Evolutionary conservation across 2,888 invertebrate genomes (phyloP).

Genomic region (Agonum fuliginosum): DNA sequence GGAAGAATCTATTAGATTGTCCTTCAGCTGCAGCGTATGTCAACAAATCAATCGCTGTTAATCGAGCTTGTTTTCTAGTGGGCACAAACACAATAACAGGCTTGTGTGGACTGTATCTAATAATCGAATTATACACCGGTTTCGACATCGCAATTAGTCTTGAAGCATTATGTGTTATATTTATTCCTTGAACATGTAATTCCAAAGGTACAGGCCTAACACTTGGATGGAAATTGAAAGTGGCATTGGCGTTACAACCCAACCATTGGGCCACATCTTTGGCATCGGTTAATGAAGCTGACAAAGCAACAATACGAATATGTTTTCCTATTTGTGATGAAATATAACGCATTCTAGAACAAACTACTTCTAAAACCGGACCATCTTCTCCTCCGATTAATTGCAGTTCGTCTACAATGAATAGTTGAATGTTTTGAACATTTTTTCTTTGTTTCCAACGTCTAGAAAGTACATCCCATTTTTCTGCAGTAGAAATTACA

Average conservation of each 20-base stretch:
- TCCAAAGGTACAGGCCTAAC: slow-evolving; percentile 96
- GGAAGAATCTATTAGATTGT: slow-evolving; percentile 90
- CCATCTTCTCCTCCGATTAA: slow-evolving; percentile 92
- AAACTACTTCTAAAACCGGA: slow-evolving; percentile 95
- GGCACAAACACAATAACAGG: slow-evolving; percentile 95
- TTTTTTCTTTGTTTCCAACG: slow-evolving; percentile 99
- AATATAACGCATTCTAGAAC: slow-evolving; percentile 95
- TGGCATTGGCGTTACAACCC: slow-evolving; percentile 93
- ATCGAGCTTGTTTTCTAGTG: slow-evolving; percentile 90
- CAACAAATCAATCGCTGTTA: slow-evolving; percentile 97
- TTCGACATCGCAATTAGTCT: slow-evolving; percentile 98
- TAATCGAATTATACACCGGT: slow-evolving; percentile 95
- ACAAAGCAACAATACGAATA: slow-evolving; percentile 94
- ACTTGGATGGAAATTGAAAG: slow-evolving; percentile 99
- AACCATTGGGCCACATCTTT: slow-evolving; percentile 97
- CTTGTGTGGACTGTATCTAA: slow-evolving; percentile 87
- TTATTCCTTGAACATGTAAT: slow-evolving; percentile 97
- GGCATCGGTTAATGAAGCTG: slow-evolving; percentile 95
- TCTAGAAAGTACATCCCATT: slow-evolving; percentile 98
- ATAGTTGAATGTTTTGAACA: slow-evolving; percentile 96
- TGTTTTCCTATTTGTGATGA: slow-evolving; percentile 93
- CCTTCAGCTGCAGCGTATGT: slow-evolving; percentile 95
- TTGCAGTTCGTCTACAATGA: slow-evolving; percentile 97
- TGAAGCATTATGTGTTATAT: slow-evolving; percentile 97
- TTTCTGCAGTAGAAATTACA: slow-evolving; percentile 97